phyloP scores from a whole-genome alignment of 1,140 invertebrate species.

The Anastrepha obliqua region DNA sequence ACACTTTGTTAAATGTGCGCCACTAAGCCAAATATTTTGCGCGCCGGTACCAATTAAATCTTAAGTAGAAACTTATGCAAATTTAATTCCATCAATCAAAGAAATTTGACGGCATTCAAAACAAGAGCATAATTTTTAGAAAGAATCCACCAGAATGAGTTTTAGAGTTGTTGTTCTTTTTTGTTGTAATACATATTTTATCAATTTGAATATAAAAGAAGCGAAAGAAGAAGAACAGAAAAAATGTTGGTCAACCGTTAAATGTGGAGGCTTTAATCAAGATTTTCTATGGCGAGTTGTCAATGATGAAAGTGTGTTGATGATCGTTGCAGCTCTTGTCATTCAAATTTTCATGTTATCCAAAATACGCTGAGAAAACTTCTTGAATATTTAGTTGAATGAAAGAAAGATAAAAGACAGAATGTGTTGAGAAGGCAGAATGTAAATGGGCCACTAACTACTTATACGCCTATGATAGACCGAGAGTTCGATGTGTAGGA shows the following conservation, averaged over 20 bases:
- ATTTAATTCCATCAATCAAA: conserved; percentile 21
- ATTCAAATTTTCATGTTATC: conserved; percentile 19
- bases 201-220: not conserved
- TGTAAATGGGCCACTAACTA: not conserved
- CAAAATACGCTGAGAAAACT: not conserved
- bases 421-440: not conserved
- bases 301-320: not conserved
- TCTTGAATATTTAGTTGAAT: not conserved
- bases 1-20: not conserved
- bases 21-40: not conserved
- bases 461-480: not conserved
- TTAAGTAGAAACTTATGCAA: not conserved
- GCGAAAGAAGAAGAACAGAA: not conserved
- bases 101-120: not conserved
- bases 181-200: not conserved
- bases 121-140: not conserved
- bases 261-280: not conserved
- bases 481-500: not conserved
- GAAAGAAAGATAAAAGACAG: not conserved
- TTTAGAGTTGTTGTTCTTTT: no score
- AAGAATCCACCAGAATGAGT: not conserved
- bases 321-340: not conserved
- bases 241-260: not conserved
- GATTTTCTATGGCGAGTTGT: not conserved
- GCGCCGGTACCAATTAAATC: not conserved